Evolutionary conservation across 2,113 vertebrate genomes (phyloP).

Genomic region (Stercorarius parasiticus): DNA sequence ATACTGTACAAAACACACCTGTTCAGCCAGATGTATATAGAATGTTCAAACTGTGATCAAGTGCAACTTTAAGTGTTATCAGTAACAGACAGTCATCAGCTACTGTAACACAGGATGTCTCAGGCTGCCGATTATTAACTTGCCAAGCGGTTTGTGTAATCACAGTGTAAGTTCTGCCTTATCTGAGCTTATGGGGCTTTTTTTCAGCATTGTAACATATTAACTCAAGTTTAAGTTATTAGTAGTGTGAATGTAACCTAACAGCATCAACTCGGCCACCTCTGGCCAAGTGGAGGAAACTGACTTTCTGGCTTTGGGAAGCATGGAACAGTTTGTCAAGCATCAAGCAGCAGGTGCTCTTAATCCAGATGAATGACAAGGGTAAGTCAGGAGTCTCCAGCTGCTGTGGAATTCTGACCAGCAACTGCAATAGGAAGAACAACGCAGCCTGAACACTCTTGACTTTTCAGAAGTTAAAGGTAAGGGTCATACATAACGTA

Average conservation of each 20-base stretch:
- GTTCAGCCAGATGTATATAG: neutral
- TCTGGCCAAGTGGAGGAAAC: neutral
- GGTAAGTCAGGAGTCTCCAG: neutral
- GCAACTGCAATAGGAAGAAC: neutral
- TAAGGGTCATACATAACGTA: fast-evolving
- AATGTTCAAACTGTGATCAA: conserved; percentile 37
- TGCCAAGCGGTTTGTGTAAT: neutral
- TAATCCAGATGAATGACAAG: neutral
- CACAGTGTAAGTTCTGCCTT: neutral
- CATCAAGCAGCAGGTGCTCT: neutral
- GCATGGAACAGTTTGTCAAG: fast-evolving
- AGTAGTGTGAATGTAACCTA: neutral
- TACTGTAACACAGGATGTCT: neutral
- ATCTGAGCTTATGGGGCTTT: neutral
- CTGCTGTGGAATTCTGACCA: neutral
- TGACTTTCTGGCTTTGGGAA: neutral
- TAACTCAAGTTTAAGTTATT: conserved; percentile 61
- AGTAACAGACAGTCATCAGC: neutral
- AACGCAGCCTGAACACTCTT: neutral
- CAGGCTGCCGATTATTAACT: neutral
- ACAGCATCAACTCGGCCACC: neutral
- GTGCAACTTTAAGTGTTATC: conserved; percentile 23
- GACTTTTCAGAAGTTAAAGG: fast-evolving
- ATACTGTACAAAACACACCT: conserved; percentile 19
- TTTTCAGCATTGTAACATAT: conserved; percentile 35